Conservation (phyloP, 2,797 vertebrate genomes). For the Pogoniulus pusillus region DNA sequence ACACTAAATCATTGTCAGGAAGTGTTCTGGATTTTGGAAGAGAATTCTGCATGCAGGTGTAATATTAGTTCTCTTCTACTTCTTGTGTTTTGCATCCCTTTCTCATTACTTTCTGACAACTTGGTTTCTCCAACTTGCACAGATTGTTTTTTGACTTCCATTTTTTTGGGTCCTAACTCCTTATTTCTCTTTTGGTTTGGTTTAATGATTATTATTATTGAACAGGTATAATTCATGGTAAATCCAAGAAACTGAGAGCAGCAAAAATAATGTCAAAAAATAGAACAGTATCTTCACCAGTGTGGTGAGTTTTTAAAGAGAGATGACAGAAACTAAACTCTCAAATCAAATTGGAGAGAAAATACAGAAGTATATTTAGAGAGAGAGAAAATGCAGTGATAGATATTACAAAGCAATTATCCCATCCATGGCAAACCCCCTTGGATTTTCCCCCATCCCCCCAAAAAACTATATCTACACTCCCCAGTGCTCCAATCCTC, state of each 20-base stretch:
- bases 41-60: conserved; percentile 9
- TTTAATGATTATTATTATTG: too few species aligned
- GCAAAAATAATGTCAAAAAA: background rate
- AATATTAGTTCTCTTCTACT: background rate
- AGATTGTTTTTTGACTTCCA: background rate
- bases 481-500: too few species aligned
- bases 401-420: too few species aligned
- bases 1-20: background rate
- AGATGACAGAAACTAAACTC: too few species aligned
- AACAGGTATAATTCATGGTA: background rate
- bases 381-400: too few species aligned
- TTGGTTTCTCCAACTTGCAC: conserved; percentile 5
- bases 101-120: background rate
- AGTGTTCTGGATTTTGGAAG: background rate
- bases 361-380: too few species aligned
- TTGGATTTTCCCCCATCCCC: too few species aligned
- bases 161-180: background rate
- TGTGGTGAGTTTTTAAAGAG: too few species aligned
- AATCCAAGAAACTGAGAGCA: background rate
- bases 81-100: background rate
- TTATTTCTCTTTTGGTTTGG: background rate
- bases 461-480: too few species aligned
- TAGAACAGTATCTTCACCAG: background rate
- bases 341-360: too few species aligned
- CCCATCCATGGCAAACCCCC: too few species aligned